Base-by-base conservation (phyloP, 2,888 invertebrate genomes). In the Heliconius ethilla region DNA sequence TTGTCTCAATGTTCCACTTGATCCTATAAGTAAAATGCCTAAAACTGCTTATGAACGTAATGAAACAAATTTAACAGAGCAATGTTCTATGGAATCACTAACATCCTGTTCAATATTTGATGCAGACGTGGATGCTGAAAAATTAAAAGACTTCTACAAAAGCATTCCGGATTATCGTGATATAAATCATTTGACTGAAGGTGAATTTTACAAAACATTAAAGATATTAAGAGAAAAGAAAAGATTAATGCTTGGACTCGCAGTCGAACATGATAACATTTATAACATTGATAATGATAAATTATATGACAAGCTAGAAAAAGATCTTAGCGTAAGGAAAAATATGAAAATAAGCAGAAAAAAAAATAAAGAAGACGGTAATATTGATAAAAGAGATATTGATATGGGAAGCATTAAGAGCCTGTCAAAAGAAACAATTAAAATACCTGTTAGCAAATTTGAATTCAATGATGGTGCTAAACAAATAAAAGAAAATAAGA, bases 151-250 rank as follows among this genome's bases (percentile, higher is more conserved):
- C 79, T 97, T 97, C 88, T 96, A 96, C 83, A 96, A 96, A 75
- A 97, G 97, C 85, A 97, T 97, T 86, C 97, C 97, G 77, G 97
- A 97, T 86, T 97, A 97, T 82, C 95, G 95, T 79, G 97, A 97
- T 73, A 95, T 97, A 3, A 95, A 97, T 87, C 97, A 97, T 90
- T 91, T 97, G 82, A 96, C 97, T 0, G 96, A 96, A 80, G 96
- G 95, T 78, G 97, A 97, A 84, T 97, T 97, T 88, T 96, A 97
- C 87, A 95, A 95, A 22, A 96, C 96, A 59, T 87, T 97, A 75
- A 96, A 96, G 87, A 95, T 94, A 78, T 88, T 97, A 72, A 95
- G 96, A 82, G 95, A 96, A 82, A 96, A 95, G 85, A 96, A 96
- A 85, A 95, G 95, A 83, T 89, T 95, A 70, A 90, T 95, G 89